Conservation (phyloP, 2,888 invertebrate species). For the Hyposoter didymator region DNA sequence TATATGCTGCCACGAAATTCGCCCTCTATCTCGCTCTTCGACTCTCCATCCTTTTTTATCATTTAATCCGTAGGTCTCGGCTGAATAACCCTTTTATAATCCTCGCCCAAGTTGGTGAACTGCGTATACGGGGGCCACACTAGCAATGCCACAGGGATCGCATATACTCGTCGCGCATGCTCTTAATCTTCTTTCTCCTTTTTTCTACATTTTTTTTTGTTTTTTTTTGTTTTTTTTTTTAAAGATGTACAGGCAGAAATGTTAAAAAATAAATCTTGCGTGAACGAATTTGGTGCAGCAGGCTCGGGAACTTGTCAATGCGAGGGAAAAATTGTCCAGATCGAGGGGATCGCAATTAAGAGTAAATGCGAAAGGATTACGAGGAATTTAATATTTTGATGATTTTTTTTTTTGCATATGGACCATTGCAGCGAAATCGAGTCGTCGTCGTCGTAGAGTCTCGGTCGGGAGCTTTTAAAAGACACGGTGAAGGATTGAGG, state of each 20-base stretch:
- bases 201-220: background rate
- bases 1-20: conserved; percentile 52
- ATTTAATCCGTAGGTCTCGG: conserved; percentile 82
- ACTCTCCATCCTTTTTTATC: conserved; percentile 80
- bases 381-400: background rate
- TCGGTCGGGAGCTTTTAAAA: background rate
- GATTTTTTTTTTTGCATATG: background rate
- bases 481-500: conserved; percentile 25
- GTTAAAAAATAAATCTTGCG: background rate
- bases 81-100: conserved; percentile 83
- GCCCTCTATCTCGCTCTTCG: conserved; percentile 62
- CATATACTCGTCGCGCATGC: conserved; percentile 24
- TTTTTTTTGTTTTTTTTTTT: conserved; percentile 4
- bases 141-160: conserved; percentile 41
- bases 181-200: conserved; percentile 32
- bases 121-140: conserved; percentile 53
- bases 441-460: background rate
- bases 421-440: background rate
- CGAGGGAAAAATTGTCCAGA: background rate
- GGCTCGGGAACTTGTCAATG: background rate
- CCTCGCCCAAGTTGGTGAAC: conserved; percentile 57
- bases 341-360: background rate
- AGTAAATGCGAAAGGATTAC: background rate
- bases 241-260: background rate
- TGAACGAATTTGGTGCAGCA: background rate